Base-by-base conservation (phyloP, 2,113 vertebrate species). In the Rynchops niger region DNA sequence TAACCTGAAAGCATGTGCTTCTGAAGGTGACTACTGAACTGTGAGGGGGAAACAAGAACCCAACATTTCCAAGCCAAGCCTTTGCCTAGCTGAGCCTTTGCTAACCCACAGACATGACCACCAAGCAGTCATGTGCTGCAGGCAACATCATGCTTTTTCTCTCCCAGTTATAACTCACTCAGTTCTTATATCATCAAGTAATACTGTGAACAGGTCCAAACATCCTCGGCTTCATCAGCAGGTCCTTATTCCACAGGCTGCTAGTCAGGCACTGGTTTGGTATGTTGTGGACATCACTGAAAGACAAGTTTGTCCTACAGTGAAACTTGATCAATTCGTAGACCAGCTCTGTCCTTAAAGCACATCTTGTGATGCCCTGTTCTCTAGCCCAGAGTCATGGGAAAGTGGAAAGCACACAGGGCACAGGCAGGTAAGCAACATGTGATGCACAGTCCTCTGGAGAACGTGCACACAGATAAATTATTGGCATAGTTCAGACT, bases 391-490 rank as follows among this genome's bases (percentile, higher is more conserved):
- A 77, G 76, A 74, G 88, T 65, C 63, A 67, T 1, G 32, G 69
- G 80, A 88, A 74, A 58, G 56, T 47, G 49, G 65, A 91, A 94
- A 61, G 56, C 77, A 78, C 23, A 36, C 36, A 79, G 52, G 34
- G 52, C 77, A 29, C 7, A 59, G 61, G 16, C 23, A 36, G 47
- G 47, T 32, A 86, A 89, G 78, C 34, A 79, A 47, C 17, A 11
- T 56, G 50, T 71, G 78, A 27, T 87, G 47, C 47, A 20, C 26
- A 40, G 30, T 18, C 56, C 3, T 6, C 30, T 59, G 59, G 63
- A 87, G 34, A 82, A 43, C 0, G 0, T 69, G 65, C 34, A 3
- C 5, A 2, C 34, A 67, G 81, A 9, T 50, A 9, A 73, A 30
- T 76, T 55, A 16, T 36, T 89, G 42, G 69, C 32, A 20, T 43